Percentiles rank a stretch among this genome's conserved stretches.
Conservation (phyloP, 2,888 invertebrate genomes). For the Bibio marci region DNA sequence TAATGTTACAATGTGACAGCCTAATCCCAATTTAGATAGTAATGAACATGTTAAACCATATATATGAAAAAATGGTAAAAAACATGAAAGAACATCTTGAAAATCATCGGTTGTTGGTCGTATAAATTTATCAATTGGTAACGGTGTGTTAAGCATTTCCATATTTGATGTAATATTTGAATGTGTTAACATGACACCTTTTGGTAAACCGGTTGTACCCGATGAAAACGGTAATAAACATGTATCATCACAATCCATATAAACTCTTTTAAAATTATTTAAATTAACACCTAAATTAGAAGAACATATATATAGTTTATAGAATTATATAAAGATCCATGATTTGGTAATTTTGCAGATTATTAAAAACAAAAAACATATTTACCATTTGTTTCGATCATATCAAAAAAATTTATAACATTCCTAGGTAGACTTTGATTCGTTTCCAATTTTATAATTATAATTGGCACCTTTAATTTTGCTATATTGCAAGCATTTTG, state of each 20-base stretch:
- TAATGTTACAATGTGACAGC: slow-evolving; percentile 48
- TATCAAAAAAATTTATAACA: slow-evolving; percentile 41
- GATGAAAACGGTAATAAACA: slow-evolving; percentile 66
- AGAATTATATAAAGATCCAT: too few species aligned
- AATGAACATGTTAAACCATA: slow-evolving; percentile 51
- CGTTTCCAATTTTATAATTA: slow-evolving; percentile 32
- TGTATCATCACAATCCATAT: slow-evolving; percentile 36
- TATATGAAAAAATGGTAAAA: slow-evolving; percentile 71
- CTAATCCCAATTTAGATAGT: slow-evolving; percentile 37
- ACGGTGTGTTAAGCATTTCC: slow-evolving; percentile 18
- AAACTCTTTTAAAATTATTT: slow-evolving; percentile 29
- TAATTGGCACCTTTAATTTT: slow-evolving; percentile 31
- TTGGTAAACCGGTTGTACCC: slow-evolving; percentile 63
- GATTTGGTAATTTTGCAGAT: not conserved
- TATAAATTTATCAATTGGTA: slow-evolving; percentile 12
- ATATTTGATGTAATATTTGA: slow-evolving; percentile 23
- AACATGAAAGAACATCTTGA: slow-evolving; percentile 47
- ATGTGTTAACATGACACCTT: slow-evolving; percentile 53
- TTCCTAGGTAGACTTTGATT: slow-evolving; percentile 35
- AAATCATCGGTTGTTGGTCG: slow-evolving; percentile 19
- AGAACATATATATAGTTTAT: too few species aligned
- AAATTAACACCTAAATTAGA: slow-evolving; percentile 26
- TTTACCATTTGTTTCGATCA: slow-evolving; percentile 31
- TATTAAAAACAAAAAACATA: not conserved
- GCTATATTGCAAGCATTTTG: slow-evolving; percentile 30